Conservation (phyloP, 2,113 vertebrate genomes). For the Gyps fulvus region DNA sequence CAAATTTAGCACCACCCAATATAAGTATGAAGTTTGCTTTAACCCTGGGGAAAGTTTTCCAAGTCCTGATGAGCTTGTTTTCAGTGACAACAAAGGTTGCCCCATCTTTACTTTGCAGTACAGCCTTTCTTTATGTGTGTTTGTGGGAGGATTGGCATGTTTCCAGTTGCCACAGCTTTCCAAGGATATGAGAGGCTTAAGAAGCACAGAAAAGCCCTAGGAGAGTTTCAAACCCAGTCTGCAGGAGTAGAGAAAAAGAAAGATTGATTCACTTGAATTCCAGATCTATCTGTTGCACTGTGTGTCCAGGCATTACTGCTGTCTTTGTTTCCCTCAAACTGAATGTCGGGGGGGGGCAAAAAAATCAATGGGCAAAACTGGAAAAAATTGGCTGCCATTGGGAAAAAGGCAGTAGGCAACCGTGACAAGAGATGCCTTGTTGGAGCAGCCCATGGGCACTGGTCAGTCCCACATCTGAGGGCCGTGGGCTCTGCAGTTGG, state of each 20-base stretch:
- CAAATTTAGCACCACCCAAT: neutral
- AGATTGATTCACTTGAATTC: neutral
- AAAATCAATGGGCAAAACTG: neutral
- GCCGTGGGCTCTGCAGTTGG: neutral
- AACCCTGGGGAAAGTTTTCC: neutral
- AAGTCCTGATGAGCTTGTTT: neutral
- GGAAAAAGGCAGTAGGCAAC: neutral
- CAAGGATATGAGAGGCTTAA: neutral
- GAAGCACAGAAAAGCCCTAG: neutral
- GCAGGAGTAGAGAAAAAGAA: neutral
- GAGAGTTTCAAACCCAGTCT: neutral
- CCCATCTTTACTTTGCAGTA: neutral
- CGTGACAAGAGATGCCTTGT: neutral
- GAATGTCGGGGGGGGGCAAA: neutral
- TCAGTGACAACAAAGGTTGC: neutral
- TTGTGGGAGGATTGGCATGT: neutral
- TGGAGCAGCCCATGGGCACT: rapidly evolving
- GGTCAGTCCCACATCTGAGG: neutral
- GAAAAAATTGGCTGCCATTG: neutral
- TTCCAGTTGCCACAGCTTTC: neutral
- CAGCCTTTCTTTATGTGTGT: neutral
- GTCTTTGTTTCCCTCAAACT: neutral
- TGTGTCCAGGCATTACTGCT: neutral
- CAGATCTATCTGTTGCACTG: neutral
- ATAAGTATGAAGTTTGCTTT: neutral